These are phyloP conservation scores for Neuroterus valhalla DNA, from an alignment of 1,140 invertebrate genomes.

Conservation along the genomic window DNA sequence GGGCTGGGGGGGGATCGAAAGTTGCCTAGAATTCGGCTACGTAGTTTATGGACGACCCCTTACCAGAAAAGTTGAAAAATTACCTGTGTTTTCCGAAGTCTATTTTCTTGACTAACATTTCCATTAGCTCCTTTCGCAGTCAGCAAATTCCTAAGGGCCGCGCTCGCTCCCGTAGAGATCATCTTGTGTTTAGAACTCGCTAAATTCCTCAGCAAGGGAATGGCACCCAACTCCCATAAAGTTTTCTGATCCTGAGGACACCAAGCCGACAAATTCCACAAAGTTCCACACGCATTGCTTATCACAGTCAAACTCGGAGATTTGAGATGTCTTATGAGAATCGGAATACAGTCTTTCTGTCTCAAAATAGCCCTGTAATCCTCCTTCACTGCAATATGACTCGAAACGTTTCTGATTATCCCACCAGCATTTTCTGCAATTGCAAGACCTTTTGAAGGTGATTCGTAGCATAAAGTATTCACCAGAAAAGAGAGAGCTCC, in stretches of 20 bases:
- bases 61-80: not conserved
- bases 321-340: constrained; percentile 91
- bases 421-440: constrained; percentile 95
- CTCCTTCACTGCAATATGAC: constrained; percentile 90
- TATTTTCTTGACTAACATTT: constrained; percentile 65
- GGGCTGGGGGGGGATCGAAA: too few relatives aligned
- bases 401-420: constrained; percentile 93
- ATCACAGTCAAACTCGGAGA: constrained; percentile 93
- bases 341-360: constrained; percentile 87
- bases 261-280: constrained; percentile 94
- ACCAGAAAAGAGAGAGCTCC: constrained; percentile 90
- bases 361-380: constrained; percentile 89
- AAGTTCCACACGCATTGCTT: constrained; percentile 93
- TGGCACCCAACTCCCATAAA: constrained; percentile 91
- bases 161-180: constrained; percentile 93
- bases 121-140: constrained; percentile 83
- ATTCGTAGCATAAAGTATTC: constrained; percentile 88
- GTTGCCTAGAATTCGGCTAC: too few relatives aligned
- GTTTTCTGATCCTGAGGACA: constrained; percentile 88
- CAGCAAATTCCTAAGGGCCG: constrained; percentile 91
- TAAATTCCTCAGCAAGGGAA: constrained; percentile 90
- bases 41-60: too few relatives aligned
- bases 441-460: constrained; percentile 86
- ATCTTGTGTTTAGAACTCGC: constrained; percentile 95
- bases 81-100: not conserved